Percentiles rank a stretch among this genome's conserved stretches.
Evolutionary conservation across 2,888 invertebrate genomes (phyloP).

Genomic region (Harpagoxenus sublaevis): DNA sequence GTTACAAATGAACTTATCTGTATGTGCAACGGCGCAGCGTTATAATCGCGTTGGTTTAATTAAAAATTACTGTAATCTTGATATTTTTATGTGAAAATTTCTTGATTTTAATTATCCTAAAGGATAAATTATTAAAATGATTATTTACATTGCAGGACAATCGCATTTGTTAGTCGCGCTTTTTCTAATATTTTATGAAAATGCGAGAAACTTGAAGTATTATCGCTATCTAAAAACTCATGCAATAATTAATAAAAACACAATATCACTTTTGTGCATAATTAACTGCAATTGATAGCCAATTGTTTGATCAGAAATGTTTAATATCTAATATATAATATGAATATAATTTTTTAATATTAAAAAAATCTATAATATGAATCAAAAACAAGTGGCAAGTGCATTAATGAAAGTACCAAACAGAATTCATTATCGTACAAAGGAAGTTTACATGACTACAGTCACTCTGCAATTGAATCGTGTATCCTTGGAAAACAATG

Average conservation of each 20-base stretch:
- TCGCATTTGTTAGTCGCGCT: neutral
- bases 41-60: neutral
- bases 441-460: neutral
- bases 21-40: neutral
- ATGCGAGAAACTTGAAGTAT: neutral
- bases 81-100: neutral
- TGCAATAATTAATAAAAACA: neutral
- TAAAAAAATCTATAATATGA: neutral
- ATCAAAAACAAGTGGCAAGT: neutral
- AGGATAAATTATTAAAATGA: neutral
- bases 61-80: neutral
- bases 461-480: conserved; percentile 36
- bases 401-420: neutral
- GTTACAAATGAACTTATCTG: too few species aligned
- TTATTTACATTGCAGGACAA: neutral
- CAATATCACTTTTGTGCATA: neutral
- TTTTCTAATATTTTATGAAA: neutral
- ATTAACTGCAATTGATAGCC: neutral
- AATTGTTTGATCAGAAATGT: neutral
- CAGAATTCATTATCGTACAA: neutral
- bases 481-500: conserved; percentile 42
- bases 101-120: neutral
- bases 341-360: neutral
- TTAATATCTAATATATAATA: neutral
- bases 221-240: neutral